Evolutionary conservation across 2,888 invertebrate genomes (phyloP), one percentile per base, ranked within the genome.

Genomic region (Stenurella melanura): DNA sequence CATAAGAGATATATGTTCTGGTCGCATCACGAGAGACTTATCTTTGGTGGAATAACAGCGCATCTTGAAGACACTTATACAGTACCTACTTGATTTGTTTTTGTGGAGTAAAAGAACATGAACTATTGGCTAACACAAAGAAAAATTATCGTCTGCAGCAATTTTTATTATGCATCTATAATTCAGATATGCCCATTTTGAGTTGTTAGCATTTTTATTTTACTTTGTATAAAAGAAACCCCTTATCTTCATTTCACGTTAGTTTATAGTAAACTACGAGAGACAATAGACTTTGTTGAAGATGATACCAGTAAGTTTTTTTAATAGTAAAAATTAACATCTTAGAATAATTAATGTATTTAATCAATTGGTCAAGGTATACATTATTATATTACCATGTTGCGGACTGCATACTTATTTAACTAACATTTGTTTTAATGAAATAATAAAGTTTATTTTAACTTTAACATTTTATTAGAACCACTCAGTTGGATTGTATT

Each of bases 71-170:
- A 67, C 57, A 74, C 74, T 79, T 67, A 60, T 69, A 11, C 68
- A 70, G 71, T 77, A 71, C 57, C 60, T 76, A 63, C 67, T 73
- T 50, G 75, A 77, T 83, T 80, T 83, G 77, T 81, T 81, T 79
- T 79, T 82, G 75, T 75, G 72, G 58, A 63, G 38, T 73, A 66
- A 69, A 79, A 78, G 80, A 79, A 78, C 78, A 78, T 64, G 76
- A 73, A 64, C 79, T 81, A 82, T 82, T 80, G 81, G 76, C 72
- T 73, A 69, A 61, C 71, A 70, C 63, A 38, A 68, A 67, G 78
- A 82, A 82, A 81, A 81, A 80, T 78, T 58, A 63, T 57, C 69
- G 79, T 80, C 81, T 79, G 77, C 77, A 57, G 71, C 63, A 75
- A 76, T 79, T 79, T 81, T 80, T 80, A 78, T 73, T 77, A 73